phyloP scores from a whole-genome alignment of 2,797 vertebrate species.

The Lithobates sylvaticus region DNA sequence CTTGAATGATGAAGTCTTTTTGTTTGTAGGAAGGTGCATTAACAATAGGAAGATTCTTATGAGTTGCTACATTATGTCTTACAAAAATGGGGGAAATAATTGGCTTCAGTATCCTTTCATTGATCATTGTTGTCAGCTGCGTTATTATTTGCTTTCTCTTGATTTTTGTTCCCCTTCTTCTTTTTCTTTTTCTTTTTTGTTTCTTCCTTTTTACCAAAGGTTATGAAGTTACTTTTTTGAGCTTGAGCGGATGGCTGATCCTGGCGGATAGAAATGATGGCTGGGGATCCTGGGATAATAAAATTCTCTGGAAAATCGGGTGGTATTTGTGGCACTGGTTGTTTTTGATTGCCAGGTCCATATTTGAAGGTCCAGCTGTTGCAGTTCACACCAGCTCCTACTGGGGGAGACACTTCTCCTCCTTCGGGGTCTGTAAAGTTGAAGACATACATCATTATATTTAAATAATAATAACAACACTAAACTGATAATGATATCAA shows the following conservation, averaged over 20 bases:
- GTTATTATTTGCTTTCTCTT: slow-evolving; percentile 96
- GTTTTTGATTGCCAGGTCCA: slow-evolving; percentile 89
- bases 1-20: slow-evolving; percentile 77
- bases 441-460: slow-evolving; percentile 40
- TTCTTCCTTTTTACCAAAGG: slow-evolving; percentile 98
- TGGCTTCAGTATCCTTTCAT: slow-evolving; percentile 82
- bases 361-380: slow-evolving; percentile 99
- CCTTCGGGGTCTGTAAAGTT: slow-evolving; percentile 90
- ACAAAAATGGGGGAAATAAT: slow-evolving; percentile 79
- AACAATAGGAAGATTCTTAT: slow-evolving; percentile 75
- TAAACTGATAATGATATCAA: too few relatives aligned
- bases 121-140: slow-evolving; percentile 90
- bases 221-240: slow-evolving; percentile 97
- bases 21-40: slow-evolving; percentile 73
- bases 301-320: slow-evolving; percentile 98
- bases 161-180: slow-evolving; percentile 96
- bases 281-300: slow-evolving; percentile 98
- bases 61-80: slow-evolving; percentile 82
- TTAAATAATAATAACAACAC: neutral
- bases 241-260: slow-evolving; percentile 90
- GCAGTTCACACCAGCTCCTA: slow-evolving; percentile 96
- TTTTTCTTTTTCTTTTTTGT: slow-evolving; percentile 99
- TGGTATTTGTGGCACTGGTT: slow-evolving; percentile 93
- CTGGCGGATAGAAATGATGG: slow-evolving; percentile 99
- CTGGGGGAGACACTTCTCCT: slow-evolving; percentile 95